Percentiles rank a stretch among this genome's conserved stretches.
phyloP scores from a whole-genome alignment of 2,797 vertebrate genomes.

The Dicrostonyx torquatus region DNA sequence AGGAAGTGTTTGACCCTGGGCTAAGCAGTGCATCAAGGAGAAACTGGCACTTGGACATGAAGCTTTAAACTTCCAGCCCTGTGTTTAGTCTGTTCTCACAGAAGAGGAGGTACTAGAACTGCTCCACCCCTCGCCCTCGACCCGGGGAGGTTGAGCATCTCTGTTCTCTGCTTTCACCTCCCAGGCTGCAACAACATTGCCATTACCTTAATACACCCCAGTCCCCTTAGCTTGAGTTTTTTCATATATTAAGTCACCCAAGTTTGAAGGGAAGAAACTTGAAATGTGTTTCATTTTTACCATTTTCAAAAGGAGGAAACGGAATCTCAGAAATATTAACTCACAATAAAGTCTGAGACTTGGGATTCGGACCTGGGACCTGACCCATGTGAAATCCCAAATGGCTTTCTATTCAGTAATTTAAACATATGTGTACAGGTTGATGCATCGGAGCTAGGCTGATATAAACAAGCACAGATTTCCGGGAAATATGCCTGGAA shows the following conservation, averaged over 20 bases:
- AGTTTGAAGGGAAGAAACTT: neutral
- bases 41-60: conserved; percentile 17
- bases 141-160: neutral
- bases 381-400: neutral
- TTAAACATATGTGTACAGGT: neutral
- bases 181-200: neutral
- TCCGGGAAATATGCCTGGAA: neutral
- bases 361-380: neutral
- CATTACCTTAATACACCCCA: neutral
- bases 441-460: too few species aligned
- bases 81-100: conserved; percentile 24
- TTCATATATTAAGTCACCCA: neutral
- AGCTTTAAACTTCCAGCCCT: conserved; percentile 23
- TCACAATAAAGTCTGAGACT: neutral
- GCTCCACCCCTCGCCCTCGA: neutral
- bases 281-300: neutral
- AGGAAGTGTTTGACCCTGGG: conserved; percentile 65
- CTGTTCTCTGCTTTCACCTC: neutral
- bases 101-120: neutral
- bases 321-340: neutral
- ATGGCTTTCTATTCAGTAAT: neutral
- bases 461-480: neutral
- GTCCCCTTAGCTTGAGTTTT: neutral
- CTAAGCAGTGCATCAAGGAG: conserved; percentile 53
- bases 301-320: conserved; percentile 33